These are phyloP conservation scores for Pristionchus arcanus DNA, from an alignment of 2,888 invertebrate genomes.

Conservation along the genomic window DNA sequence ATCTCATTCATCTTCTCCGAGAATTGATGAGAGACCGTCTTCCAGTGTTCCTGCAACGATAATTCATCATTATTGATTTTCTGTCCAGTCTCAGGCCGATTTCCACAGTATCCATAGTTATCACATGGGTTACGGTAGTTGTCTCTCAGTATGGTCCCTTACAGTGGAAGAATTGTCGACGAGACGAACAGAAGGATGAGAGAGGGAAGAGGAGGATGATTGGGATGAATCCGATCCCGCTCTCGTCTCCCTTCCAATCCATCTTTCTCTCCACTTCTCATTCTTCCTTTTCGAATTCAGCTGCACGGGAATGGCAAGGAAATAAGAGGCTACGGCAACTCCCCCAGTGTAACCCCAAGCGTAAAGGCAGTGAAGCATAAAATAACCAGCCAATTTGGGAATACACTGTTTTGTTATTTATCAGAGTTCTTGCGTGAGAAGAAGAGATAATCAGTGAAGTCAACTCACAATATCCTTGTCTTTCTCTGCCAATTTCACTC, in stretches of 20 bases:
- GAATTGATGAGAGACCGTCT: not conserved
- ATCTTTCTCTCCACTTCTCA: not conserved
- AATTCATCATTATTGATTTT: not conserved
- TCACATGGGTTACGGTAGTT: not conserved
- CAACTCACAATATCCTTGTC: not conserved
- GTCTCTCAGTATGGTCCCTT: not conserved
- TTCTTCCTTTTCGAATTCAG: not conserved
- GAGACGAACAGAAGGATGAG: not conserved
- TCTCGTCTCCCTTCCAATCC: not conserved
- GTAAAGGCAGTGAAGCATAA: not conserved
- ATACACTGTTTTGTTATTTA: too few relatives aligned
- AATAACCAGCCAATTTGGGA: too few relatives aligned
- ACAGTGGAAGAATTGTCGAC: not conserved
- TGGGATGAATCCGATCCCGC: not conserved
- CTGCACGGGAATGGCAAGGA: not conserved
- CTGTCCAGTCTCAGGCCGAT: not conserved
- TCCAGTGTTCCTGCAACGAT: slow-evolving; percentile 14
- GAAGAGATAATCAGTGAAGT: too few relatives aligned
- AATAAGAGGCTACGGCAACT: not conserved
- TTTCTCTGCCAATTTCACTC: not conserved
- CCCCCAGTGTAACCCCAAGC: not conserved
- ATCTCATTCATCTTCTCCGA: not conserved
- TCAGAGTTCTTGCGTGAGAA: too few relatives aligned
- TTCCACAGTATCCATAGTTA: too few relatives aligned
- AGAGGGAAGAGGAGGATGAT: not conserved